Conservation (phyloP, 2,888 invertebrate genomes). For the Phalera bucephala region DNA sequence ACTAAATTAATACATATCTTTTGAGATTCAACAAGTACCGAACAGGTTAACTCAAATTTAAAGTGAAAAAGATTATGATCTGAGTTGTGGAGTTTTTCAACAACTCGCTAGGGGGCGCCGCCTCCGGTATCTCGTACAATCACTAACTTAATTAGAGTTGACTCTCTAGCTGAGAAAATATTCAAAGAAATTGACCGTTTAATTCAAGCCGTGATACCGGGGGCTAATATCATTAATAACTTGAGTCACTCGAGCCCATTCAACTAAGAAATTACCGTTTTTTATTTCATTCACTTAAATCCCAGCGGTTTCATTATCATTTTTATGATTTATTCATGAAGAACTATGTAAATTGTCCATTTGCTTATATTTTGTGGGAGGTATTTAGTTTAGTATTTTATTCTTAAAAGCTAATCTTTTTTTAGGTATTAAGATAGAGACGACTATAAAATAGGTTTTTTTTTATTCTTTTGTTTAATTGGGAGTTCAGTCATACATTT, state of each 20-base stretch:
- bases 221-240: slow-evolving; percentile 49
- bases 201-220: slow-evolving; percentile 56
- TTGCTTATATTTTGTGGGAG: background rate
- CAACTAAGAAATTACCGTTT: slow-evolving; percentile 8
- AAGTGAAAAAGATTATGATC: slow-evolving; percentile 62
- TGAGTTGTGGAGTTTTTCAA: slow-evolving; percentile 46
- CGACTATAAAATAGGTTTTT: too few species aligned
- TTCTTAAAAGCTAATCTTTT: too few species aligned
- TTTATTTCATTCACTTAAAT: slow-evolving; percentile 5
- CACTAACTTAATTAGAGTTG: slow-evolving; percentile 64
- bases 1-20: too few species aligned
- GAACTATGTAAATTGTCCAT: background rate
- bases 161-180: slow-evolving; percentile 58
- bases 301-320: background rate
- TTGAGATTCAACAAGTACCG: slow-evolving; percentile 41
- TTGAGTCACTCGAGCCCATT: slow-evolving; percentile 17
- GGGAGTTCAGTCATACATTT: too few species aligned
- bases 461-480: too few species aligned
- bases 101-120: slow-evolving; percentile 24
- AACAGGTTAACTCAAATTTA: slow-evolving; percentile 49
- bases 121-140: slow-evolving; percentile 43
- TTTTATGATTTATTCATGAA: slow-evolving; percentile 5
- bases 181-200: slow-evolving; percentile 64
- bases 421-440: too few species aligned
- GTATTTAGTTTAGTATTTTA: too few species aligned